Conservation (phyloP, 2,113 vertebrate species). For the Burhinus bistriatus region DNA sequence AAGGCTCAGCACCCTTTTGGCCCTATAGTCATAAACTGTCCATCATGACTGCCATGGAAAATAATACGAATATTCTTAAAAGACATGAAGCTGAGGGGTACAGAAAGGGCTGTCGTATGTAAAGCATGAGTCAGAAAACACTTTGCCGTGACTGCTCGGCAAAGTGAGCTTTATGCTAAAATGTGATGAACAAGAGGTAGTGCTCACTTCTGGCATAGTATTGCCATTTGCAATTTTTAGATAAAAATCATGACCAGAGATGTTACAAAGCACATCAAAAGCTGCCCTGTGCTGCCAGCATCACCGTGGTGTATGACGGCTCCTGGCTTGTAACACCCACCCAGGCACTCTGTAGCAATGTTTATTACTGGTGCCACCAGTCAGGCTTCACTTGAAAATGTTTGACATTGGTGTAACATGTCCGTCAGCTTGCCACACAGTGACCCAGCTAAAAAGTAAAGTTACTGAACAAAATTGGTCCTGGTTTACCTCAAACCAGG, state of each 20-base stretch:
- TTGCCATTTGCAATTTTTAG: neutral
- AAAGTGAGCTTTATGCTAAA: neutral
- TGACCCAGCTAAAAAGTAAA: no score
- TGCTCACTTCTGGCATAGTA: neutral
- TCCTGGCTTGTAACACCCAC: neutral
- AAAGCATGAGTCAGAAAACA: neutral
- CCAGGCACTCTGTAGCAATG: neutral
- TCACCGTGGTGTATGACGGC: neutral
- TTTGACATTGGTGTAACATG: neutral
- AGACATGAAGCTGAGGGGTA: neutral
- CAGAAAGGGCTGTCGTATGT: accelerated
- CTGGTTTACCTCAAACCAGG: no score
- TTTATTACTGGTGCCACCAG: neutral
- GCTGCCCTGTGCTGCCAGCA: neutral
- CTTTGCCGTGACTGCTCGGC: neutral
- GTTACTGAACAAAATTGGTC: no score
- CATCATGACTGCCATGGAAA: neutral
- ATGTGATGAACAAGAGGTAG: neutral
- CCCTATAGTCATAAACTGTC: neutral
- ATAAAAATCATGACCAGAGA: neutral
- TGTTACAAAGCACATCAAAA: neutral
- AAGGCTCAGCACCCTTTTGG: neutral
- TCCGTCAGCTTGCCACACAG: neutral
- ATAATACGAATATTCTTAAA: neutral
- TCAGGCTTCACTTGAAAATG: neutral